A percentile compares a stretch with the other conserved stretches of the same genome.
These are phyloP conservation scores for Xiphophorus maculatus DNA, from an alignment of 2,113 vertebrate species.

Conservation along the genomic window DNA sequence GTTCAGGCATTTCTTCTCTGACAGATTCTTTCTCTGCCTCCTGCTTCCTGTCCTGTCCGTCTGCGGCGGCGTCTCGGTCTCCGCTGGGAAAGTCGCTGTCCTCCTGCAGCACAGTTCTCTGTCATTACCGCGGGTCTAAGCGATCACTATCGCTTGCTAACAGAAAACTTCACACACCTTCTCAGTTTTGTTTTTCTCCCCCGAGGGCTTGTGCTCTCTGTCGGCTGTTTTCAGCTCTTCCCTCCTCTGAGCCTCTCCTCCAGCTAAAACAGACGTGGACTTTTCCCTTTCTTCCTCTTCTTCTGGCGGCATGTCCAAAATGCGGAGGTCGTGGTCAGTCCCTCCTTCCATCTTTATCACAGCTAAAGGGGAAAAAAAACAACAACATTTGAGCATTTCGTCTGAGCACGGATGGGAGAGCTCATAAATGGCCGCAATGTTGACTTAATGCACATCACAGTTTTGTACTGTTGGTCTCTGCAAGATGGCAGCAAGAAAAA, in stretches of 20 bases:
- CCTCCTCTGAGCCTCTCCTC: constrained; percentile 63
- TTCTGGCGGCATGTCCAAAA: constrained; percentile 86
- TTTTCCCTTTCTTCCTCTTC: constrained; percentile 81
- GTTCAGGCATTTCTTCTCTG: constrained; percentile 79
- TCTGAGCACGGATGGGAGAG: background rate
- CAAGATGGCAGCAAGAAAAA: background rate
- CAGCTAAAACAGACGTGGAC: constrained; percentile 23
- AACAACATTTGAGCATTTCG: too few relatives aligned
- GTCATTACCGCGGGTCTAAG: constrained; percentile 6
- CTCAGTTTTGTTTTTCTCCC: constrained; percentile 71
- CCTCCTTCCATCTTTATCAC: constrained; percentile 97
- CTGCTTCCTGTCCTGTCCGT: constrained; percentile 43
- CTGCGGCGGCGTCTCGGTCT: constrained; percentile 67
- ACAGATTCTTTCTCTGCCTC: constrained; percentile 73
- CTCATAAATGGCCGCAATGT: background rate
- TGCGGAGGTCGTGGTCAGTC: constrained; percentile 88
- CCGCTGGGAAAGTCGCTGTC: constrained; percentile 60
- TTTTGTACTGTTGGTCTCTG: background rate
- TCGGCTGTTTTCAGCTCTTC: constrained; percentile 64
- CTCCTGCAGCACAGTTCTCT: constrained; percentile 53
- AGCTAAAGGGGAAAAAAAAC: constrained; percentile 68
- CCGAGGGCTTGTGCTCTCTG: constrained; percentile 60
- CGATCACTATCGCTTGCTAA: background rate
- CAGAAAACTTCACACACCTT: constrained; percentile 48
- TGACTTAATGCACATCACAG: background rate